Evolutionary conservation across 2,797 vertebrate species (phyloP).

Genomic region (Anguilla anguilla): DNA sequence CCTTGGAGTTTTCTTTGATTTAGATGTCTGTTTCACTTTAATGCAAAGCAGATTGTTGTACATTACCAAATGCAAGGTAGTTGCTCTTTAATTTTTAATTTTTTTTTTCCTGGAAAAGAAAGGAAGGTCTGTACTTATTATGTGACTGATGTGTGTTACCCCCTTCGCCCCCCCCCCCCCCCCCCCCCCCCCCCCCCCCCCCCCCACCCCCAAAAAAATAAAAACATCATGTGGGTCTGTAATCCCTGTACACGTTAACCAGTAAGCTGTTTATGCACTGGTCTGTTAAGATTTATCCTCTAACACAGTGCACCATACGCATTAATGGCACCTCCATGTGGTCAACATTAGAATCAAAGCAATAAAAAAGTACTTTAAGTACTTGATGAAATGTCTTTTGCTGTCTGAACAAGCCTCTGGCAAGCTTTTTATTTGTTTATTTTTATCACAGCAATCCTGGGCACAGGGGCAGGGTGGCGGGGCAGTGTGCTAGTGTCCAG

Average conservation of each 20-base stretch:
- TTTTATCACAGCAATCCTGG: not conserved
- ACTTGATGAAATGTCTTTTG: too few species aligned
- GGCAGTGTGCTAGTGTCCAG: too few species aligned
- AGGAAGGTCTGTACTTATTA: slow-evolving; percentile 37
- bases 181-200: too few species aligned
- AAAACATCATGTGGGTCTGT: slow-evolving; percentile 27
- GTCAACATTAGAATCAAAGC: not conserved
- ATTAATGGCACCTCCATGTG: not conserved
- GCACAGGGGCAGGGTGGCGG: too few species aligned
- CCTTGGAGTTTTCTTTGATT: too few species aligned
- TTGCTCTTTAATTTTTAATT: slow-evolving; percentile 50
- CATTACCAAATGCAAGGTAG: slow-evolving; percentile 33
- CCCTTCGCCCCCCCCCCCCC: not conserved
- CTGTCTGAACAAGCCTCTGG: not conserved
- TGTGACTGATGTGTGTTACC: slow-evolving; percentile 2
- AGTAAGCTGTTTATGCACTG: slow-evolving; percentile 10
- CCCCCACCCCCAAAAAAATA: too few species aligned
- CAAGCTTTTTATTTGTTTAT: not conserved
- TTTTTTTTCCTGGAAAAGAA: slow-evolving; percentile 39
- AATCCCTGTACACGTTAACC: slow-evolving; percentile 33
- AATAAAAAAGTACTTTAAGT: not conserved
- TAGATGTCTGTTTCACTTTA: slow-evolving; percentile 3
- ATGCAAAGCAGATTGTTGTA: not conserved
- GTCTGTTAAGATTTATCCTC: not conserved
- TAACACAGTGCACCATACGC: not conserved